phyloP scores from a whole-genome alignment of 2,797 vertebrate genomes.

The Pseudocheirus occidentalis region DNA sequence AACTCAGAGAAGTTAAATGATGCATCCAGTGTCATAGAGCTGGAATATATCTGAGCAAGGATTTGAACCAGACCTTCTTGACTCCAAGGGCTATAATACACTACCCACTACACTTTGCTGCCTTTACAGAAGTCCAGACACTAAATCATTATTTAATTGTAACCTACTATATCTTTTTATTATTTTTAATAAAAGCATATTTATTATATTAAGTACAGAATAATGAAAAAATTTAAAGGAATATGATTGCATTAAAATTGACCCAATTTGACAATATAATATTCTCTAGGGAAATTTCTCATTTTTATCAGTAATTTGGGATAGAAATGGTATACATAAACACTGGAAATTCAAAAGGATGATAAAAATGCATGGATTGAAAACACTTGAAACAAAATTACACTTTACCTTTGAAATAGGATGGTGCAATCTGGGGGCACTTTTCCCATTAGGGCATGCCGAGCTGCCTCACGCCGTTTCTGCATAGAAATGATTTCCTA shows the following conservation, averaged over 20 bases:
- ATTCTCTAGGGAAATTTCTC: neutral
- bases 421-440: slow-evolving; percentile 84
- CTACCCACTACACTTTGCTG: neutral
- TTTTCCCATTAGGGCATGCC: slow-evolving; percentile 87
- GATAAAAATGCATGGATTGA: neutral
- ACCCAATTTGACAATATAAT: slow-evolving; percentile 13
- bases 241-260: neutral
- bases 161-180: neutral
- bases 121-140: neutral
- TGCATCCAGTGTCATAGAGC: neutral
- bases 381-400: neutral
- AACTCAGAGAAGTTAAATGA: neutral
- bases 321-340: neutral
- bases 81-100: neutral
- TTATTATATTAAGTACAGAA: slow-evolving; percentile 4
- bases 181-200: neutral
- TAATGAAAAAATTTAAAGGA: neutral
- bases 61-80: neutral
- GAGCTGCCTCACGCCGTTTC: slow-evolving; percentile 85
- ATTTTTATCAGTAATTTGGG: neutral
- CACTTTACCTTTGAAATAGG: slow-evolving; percentile 89
- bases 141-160: slow-evolving; percentile 22
- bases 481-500: slow-evolving; percentile 90
- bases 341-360: neutral
- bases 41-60: neutral